Conservation (phyloP, 2,113 vertebrate species). For the Zosterops lateralis region DNA sequence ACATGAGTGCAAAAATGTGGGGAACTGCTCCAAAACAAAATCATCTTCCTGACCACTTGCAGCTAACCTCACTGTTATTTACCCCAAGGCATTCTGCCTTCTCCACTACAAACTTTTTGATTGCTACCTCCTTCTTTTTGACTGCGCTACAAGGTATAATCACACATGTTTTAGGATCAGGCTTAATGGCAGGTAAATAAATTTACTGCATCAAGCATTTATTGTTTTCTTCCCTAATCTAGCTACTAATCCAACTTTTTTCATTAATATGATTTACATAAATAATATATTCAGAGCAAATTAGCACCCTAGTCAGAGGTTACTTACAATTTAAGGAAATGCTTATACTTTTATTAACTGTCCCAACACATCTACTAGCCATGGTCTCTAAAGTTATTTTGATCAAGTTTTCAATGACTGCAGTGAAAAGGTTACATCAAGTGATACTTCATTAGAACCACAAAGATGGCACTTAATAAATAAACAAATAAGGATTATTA, state of each 20-base stretch:
- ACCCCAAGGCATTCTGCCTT: neutral
- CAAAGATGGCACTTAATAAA: neutral
- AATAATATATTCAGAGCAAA: neutral
- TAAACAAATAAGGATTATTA: neutral
- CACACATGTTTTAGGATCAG: neutral
- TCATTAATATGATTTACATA: neutral
- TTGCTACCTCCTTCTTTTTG: neutral
- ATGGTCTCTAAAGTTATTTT: neutral
- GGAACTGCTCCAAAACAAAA: neutral
- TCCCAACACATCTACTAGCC: neutral
- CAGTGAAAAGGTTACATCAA: neutral
- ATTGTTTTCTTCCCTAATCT: neutral
- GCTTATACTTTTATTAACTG: neutral
- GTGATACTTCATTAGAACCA: neutral
- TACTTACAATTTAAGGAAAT: neutral
- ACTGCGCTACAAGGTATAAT: neutral
- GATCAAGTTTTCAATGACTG: neutral
- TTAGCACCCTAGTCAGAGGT: neutral
- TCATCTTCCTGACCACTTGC: neutral
- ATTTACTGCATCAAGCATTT: neutral
- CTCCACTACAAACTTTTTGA: neutral
- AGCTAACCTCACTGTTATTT: neutral
- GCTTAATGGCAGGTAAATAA: neutral
- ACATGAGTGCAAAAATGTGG: neutral
- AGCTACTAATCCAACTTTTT: neutral